Conservation (phyloP, 2,797 vertebrate genomes). For the Myotis vivesi region DNA sequence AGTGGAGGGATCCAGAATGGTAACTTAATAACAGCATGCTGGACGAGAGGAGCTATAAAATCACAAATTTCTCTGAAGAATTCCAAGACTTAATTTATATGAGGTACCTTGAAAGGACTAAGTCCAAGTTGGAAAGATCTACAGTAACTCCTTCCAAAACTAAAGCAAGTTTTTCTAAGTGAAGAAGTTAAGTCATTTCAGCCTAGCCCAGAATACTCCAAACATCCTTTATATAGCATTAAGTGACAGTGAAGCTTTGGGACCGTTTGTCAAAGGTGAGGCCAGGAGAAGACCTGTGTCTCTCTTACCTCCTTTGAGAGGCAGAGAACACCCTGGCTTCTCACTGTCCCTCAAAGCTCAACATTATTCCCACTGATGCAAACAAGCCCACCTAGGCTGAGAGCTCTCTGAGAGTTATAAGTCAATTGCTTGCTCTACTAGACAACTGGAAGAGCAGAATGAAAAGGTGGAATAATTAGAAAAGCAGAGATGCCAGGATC, state of each 20-base stretch:
- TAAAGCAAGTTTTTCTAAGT: constrained; percentile 54
- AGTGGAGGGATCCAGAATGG: constrained; percentile 53
- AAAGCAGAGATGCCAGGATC: not conserved
- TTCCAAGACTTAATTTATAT: constrained; percentile 57
- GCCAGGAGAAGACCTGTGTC: not conserved
- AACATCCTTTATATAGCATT: not conserved
- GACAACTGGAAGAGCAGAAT: not conserved
- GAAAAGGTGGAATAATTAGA: not conserved
- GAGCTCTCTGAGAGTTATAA: not conserved
- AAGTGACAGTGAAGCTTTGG: not conserved
- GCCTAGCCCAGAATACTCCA: not conserved
- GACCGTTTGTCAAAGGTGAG: not conserved
- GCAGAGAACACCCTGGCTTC: not conserved
- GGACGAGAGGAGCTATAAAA: constrained; percentile 43
- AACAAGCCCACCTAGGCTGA: not conserved
- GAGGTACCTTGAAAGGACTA: constrained; percentile 53
- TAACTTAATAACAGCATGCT: constrained; percentile 73
- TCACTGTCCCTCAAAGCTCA: not conserved
- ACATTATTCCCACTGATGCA: no score
- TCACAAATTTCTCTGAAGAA: constrained; percentile 58
- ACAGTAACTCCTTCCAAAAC: constrained; percentile 42
- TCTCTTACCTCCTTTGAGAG: not conserved
- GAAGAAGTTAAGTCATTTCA: constrained; percentile 44
- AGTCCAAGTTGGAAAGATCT: constrained; percentile 58
- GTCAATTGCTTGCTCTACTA: not conserved